phyloP scores from a whole-genome alignment of 2,888 invertebrate genomes.

The Molanna angustata region DNA sequence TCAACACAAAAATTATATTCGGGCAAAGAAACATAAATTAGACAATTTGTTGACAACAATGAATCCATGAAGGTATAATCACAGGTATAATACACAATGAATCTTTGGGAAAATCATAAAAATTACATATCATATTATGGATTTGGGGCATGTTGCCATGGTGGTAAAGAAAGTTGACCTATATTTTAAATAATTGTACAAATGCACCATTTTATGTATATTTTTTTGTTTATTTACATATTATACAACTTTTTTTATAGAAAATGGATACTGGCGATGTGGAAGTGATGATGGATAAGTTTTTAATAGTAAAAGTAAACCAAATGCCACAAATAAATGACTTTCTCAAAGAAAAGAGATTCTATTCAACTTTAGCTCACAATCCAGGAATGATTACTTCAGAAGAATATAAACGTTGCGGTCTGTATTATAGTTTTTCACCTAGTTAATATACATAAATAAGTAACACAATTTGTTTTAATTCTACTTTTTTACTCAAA shows the following conservation, averaged over 20 bases:
- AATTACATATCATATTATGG: too few species aligned
- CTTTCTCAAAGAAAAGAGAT: neutral
- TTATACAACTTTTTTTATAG: conserved; percentile 3
- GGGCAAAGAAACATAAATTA: too few species aligned
- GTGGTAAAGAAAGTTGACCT: too few species aligned
- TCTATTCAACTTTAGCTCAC: conserved; percentile 9
- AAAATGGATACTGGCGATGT: conserved; percentile 45
- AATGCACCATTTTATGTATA: too few species aligned
- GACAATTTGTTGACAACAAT: too few species aligned
- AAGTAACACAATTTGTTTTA: neutral
- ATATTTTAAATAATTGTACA: too few species aligned
- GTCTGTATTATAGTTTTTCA: conserved; percentile 36
- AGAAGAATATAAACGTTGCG: conserved; percentile 45
- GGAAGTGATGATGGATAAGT: conserved; percentile 45
- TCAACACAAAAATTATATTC: too few species aligned
- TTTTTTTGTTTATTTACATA: too few species aligned
- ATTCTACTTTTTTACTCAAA: neutral
- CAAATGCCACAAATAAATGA: neutral
- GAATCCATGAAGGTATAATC: too few species aligned
- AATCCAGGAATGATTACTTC: conserved; percentile 39
- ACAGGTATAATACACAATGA: too few species aligned
- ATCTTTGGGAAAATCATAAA: too few species aligned
- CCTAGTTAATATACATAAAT: neutral
- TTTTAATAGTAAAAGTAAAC: conserved; percentile 32
- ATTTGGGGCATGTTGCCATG: too few species aligned